Conservation (phyloP, 2,113 vertebrate species). For the Phoxinus phoxinus region DNA sequence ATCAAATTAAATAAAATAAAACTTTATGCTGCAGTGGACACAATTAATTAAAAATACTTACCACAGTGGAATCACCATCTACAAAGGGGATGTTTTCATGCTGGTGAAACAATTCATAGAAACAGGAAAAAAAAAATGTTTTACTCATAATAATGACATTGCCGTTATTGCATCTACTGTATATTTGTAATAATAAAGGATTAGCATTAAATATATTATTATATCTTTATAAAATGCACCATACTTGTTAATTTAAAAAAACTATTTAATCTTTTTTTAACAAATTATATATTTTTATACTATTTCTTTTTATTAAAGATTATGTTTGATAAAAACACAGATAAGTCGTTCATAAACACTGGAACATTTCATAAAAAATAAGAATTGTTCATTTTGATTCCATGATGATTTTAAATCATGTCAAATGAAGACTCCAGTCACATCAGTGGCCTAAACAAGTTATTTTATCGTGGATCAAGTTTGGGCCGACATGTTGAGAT, state of each 20-base stretch:
- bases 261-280: too few relatives aligned
- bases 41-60: slow-evolving; percentile 72
- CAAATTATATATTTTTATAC: too few relatives aligned
- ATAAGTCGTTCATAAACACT: background rate
- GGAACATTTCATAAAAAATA: background rate
- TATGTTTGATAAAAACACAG: too few relatives aligned
- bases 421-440: too few relatives aligned
- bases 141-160: background rate
- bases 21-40: background rate
- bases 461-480: too few relatives aligned
- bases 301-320: too few relatives aligned
- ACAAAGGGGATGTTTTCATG: slow-evolving; percentile 94
- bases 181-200: background rate
- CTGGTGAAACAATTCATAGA: slow-evolving; percentile 68
- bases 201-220: background rate
- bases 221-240: background rate
- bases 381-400: background rate
- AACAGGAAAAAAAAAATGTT: background rate
- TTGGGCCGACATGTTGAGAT: too few relatives aligned
- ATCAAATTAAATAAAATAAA: background rate
- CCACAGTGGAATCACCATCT: slow-evolving; percentile 86
- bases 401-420: background rate
- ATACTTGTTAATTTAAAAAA: background rate
- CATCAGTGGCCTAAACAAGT: too few relatives aligned
- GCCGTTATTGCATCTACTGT: background rate